Percentiles rank a stretch among this genome's conserved stretches.
phyloP scores from a whole-genome alignment of 2,888 invertebrate genomes.

The Pantelozetes paolii region DNA sequence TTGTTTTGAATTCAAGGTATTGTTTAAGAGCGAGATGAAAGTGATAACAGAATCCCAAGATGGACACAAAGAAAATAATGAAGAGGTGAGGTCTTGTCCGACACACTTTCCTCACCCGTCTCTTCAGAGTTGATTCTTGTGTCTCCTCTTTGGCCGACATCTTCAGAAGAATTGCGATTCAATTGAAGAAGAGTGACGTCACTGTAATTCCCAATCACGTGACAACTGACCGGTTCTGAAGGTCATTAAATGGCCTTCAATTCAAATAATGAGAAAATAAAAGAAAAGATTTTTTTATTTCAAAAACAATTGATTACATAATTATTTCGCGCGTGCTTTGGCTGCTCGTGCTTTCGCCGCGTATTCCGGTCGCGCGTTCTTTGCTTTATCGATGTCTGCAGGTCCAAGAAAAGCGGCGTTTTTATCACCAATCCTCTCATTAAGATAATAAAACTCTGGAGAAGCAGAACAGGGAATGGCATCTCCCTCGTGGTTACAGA shows the following conservation, averaged over 20 bases:
- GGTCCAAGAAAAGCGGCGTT: slow-evolving; percentile 31
- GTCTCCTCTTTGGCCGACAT: neutral
- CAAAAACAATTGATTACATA: too few species aligned
- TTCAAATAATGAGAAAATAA: too few species aligned
- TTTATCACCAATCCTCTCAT: slow-evolving; percentile 38
- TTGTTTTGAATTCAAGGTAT: slow-evolving; percentile 37
- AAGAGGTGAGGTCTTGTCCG: slow-evolving; percentile 35
- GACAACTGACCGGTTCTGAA: too few species aligned
- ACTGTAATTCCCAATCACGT: too few species aligned
- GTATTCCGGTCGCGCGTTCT: slow-evolving; percentile 34
- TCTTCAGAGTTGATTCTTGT: slow-evolving; percentile 5
- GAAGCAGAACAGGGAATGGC: slow-evolving; percentile 39
- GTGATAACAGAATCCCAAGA: slow-evolving; percentile 39
- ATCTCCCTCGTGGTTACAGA: slow-evolving; percentile 15
- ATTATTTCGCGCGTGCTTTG: too few species aligned
- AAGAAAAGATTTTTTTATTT: too few species aligned
- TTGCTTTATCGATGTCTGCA: slow-evolving; percentile 36
- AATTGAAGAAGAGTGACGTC: too few species aligned
- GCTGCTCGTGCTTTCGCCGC: neutral
- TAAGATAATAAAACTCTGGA: slow-evolving; percentile 37
- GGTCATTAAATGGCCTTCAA: too few species aligned
- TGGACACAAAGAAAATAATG: slow-evolving; percentile 35
- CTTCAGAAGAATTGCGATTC: too few species aligned
- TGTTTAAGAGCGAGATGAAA: slow-evolving; percentile 35
- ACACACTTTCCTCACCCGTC: neutral